Conservation (phyloP, 92 coral and sea anemone genomes). For the Porites lobata region DNA sequence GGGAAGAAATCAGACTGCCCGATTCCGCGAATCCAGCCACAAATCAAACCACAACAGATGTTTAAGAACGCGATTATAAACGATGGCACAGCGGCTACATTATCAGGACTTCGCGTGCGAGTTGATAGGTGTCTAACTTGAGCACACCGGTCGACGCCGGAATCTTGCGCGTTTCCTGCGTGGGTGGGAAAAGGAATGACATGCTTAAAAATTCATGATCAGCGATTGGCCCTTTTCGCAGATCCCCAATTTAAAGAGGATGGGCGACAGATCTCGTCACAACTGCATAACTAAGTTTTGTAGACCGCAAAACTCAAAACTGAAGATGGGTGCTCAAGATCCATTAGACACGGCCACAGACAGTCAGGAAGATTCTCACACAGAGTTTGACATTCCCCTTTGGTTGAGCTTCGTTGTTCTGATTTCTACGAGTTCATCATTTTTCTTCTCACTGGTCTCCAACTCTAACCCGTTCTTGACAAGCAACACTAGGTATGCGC, state of each 20-base stretch:
- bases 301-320: neutral
- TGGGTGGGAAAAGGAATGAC: neutral
- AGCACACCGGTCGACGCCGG: too few species aligned
- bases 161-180: conserved; percentile 32
- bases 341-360: neutral
- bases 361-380: neutral
- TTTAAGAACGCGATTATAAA: neutral
- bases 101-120: conserved; percentile 16
- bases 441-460: conserved; percentile 57
- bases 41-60: conserved; percentile 13
- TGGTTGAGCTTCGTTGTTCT: conserved; percentile 74
- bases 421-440: conserved; percentile 59
- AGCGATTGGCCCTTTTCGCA: neutral
- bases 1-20: neutral
- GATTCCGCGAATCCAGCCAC: neutral
- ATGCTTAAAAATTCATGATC: neutral
- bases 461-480: conserved; percentile 2
- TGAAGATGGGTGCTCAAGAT: conserved; percentile 5
- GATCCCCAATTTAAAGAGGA: conserved; percentile 9
- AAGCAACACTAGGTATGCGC: conserved; percentile 64
- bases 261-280: neutral
- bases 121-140: neutral
- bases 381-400: conserved; percentile 68
- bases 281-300: neutral
- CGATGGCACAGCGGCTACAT: neutral